Base-by-base conservation (phyloP, 2,888 invertebrate species). In the Acrobasis suavella region DNA sequence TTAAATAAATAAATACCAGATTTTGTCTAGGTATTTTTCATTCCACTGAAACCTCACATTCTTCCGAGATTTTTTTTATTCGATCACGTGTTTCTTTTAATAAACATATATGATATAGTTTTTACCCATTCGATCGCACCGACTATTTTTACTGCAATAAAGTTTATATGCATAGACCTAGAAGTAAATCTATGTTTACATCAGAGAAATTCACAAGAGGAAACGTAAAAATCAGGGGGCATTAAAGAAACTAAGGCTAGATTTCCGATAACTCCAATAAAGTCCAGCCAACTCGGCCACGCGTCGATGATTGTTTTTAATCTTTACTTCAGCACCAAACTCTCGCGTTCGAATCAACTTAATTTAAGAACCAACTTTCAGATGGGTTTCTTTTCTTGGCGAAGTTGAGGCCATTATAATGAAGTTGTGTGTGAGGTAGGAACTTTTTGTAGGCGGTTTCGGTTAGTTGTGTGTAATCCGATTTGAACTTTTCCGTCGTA, bases 381-480 rank as follows among this genome's bases (percentile, higher is more conserved):
- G 80, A 80, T 77, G 74, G 73, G 68, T 76, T 80, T 75, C 69
- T 78, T 77, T 79, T 72, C 73, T 65, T n/a, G 46, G n/a, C n/a
- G n/a, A 46, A 46, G 46, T 69, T 68, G 62, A 55, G 60, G 72
- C 70, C 72, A 69, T 75, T 70, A 64, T 68, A 69, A 70, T 69
- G 60, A 69, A 70, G 63, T 68, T 71, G 62, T 32, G 38, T 38
- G 14, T 61, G 17, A 63, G 63, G 63, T 22, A 50, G 61, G 60
- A 62, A 64, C 15, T 64, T 67, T 65, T 64, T 65, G 63, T 60
- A 70, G 67, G 68, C 14, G 46, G 46, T 46, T 8, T 71, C 63
- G 68, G 60, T 69, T 66, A 64, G 55, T 67, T 65, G 39, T 15
- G 1, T 42, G 56, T 56, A 42, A 56, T 56, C 17, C 15, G 16